Conservation (phyloP, 1,140 invertebrate genomes). For the Drosophila ohnishii region DNA sequence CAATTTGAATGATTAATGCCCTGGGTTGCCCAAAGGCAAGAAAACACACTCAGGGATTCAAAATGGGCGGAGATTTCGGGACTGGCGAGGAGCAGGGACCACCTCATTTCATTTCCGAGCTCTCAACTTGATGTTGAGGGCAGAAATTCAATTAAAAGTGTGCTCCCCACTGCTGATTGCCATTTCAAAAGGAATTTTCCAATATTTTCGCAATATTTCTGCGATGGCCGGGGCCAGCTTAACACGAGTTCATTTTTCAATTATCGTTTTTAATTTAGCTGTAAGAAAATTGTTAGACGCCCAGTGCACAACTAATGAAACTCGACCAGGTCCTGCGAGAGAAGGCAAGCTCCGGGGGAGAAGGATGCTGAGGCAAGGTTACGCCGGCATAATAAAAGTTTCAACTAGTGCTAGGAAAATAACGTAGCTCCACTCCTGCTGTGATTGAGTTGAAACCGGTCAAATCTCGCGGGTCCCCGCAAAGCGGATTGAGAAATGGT, state of each 20-base stretch:
- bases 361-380: constrained; percentile 24
- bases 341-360: too few species aligned
- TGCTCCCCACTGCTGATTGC: constrained; percentile 57
- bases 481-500: constrained; percentile 48
- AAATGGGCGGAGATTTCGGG: constrained; percentile 12
- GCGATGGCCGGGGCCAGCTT: constrained; percentile 5
- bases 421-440: constrained; percentile 69
- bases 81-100: not conserved
- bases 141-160: constrained; percentile 73
- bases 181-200: constrained; percentile 64
- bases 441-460: constrained; percentile 75
- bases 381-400: constrained; percentile 71
- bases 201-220: constrained; percentile 64
- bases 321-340: constrained; percentile 36
- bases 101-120: constrained; percentile 24
- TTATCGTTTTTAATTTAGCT: constrained; percentile 80
- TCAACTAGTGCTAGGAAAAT: constrained; percentile 64
- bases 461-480: constrained; percentile 63
- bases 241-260: constrained; percentile 75
- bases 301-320: constrained; percentile 72
- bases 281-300: constrained; percentile 71
- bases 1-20: constrained; percentile 76
- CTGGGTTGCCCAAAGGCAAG: constrained; percentile 11
- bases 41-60: constrained; percentile 16
- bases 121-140: constrained; percentile 29